Evolutionary conservation across 2,113 vertebrate genomes (phyloP).

Genomic region (Ibidorhyncha struthersii): DNA sequence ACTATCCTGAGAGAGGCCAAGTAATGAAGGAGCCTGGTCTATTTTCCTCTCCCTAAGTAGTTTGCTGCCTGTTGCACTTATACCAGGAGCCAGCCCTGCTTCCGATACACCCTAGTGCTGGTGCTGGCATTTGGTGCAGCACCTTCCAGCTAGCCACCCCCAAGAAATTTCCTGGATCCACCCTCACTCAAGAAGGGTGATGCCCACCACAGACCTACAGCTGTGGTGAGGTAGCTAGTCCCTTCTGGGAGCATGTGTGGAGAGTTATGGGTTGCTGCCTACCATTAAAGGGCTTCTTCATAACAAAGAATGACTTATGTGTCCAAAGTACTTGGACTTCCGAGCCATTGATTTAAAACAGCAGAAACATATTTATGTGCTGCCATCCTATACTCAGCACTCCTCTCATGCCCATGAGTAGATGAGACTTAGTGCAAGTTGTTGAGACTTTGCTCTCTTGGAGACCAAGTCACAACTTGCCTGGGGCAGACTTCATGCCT

Average conservation of each 20-base stretch:
- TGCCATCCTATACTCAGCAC: neutral
- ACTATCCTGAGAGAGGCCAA: neutral
- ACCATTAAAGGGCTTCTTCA: neutral
- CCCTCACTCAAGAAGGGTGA: neutral
- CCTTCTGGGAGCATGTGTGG: neutral
- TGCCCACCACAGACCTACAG: neutral
- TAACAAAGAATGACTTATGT: neutral
- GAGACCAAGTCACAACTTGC: neutral
- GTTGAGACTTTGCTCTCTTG: neutral
- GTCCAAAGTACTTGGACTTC: neutral
- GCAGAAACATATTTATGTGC: neutral
- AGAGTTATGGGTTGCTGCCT: neutral
- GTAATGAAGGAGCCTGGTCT: neutral
- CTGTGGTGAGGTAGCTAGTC: neutral
- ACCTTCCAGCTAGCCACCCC: neutral
- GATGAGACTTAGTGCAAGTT: neutral
- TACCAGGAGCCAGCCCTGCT: neutral
- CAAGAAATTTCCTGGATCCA: neutral
- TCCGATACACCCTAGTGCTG: neutral
- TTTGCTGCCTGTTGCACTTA: neutral
- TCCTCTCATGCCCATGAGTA: neutral
- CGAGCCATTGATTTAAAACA: neutral
- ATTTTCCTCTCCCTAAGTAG: neutral
- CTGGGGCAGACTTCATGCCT: neutral
- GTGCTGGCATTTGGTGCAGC: neutral